Conservation (phyloP, 2,113 vertebrate genomes). For the Glareola pratincola region DNA sequence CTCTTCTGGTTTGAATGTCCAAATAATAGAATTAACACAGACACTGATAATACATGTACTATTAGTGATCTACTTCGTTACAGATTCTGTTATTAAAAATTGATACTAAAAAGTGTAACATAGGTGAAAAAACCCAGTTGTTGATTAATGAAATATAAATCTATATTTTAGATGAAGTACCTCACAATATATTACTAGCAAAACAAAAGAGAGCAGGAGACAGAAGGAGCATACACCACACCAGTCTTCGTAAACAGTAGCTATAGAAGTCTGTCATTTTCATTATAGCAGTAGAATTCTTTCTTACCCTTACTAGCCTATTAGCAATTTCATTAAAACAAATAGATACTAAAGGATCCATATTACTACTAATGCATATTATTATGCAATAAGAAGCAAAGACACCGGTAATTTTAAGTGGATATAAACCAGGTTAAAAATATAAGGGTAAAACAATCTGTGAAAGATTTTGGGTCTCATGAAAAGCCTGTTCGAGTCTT, state of each 20-base stretch:
- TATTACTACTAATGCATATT: neutral
- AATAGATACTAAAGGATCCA: neutral
- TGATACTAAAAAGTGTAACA: neutral
- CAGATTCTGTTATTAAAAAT: neutral
- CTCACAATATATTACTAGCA: neutral
- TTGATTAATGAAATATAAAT: neutral
- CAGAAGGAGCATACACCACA: neutral
- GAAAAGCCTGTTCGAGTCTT: neutral
- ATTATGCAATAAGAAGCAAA: neutral
- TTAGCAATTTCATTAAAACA: neutral
- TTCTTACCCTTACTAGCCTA: neutral
- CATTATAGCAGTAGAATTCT: neutral
- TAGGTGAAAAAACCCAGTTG: neutral
- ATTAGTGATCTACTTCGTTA: neutral
- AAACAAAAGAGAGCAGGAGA: neutral
- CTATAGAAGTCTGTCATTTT: neutral
- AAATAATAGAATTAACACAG: neutral
- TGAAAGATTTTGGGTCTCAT: neutral
- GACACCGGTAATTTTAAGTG: neutral
- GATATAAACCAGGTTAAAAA: neutral
- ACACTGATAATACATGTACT: neutral
- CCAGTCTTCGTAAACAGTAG: neutral
- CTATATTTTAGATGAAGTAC: neutral
- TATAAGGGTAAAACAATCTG: neutral
- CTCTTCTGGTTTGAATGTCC: conserved; percentile 21